Evolutionary conservation across 2,888 invertebrate species (phyloP), one percentile per base, ranked within the genome.

Genomic region (Boloria euphrosyne): DNA sequence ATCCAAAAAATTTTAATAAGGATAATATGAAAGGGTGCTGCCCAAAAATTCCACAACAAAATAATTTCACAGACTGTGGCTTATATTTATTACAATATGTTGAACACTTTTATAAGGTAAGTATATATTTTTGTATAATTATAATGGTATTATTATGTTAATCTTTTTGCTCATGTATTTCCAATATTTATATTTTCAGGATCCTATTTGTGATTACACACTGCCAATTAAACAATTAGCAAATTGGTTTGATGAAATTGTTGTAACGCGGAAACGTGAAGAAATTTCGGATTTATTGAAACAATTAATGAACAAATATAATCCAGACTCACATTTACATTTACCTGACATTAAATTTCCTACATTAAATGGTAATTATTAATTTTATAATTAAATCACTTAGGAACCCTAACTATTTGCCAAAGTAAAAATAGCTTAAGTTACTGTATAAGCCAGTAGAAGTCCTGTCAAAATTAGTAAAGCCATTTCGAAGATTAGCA

Each of bases 51-150:
- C 99, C 99, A n/a, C 98, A 99, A 83, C 99, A 99, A 89, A 97
- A 96, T 73, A 99, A 99, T 92, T 98, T 96, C 82, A 97, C 97
- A 50, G 99, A 99, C 85, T 99, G 99, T 89, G 99, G 99, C 0
- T 92, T 99, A 14, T 99, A 97, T 87, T 93, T 99, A 67, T 91
- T 99, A 63, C 98, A 99, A 84, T 99, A 98, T 93, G 98, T 98
- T 5, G 99, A 99, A 89, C 96, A 96, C 69, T 99, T 99, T 90
- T 98, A 98, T 86, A 94, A 95, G 93, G 97, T 96, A 84, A 78
- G 77, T 64, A 54, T 43, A 43, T 2, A 38, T 43, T 59, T 43
- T 49, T 46, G n/a, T 46, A 43, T 60, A 57, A n/a, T n/a, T 49
- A 65, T 55, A 18, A 58, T 49, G 18, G 58, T 60, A 43, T 65